Percentiles rank a stretch among this genome's conserved stretches.
phyloP scores from a whole-genome alignment of 1,140 invertebrate species.

The Drosophila sp. region DNA sequence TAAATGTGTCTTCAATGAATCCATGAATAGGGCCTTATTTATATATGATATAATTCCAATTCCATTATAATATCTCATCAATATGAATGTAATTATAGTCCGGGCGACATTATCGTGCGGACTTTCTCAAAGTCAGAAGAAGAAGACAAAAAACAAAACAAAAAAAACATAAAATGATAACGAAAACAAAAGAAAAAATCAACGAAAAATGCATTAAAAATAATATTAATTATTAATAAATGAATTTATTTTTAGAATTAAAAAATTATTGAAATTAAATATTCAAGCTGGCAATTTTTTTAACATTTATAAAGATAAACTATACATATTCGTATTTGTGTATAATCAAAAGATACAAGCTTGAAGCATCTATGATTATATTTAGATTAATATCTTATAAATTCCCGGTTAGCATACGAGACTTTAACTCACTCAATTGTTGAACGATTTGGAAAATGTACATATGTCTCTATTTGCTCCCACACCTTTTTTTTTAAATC shows the following conservation, averaged over 20 bases:
- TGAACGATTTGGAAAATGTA: too few relatives aligned
- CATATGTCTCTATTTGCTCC: too few relatives aligned
- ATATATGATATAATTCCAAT: constrained; percentile 30
- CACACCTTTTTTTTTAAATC: too few relatives aligned
- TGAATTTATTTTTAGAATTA: constrained; percentile 26
- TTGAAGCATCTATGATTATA: too few relatives aligned
- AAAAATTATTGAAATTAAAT: constrained; percentile 12
- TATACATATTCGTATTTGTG: too few relatives aligned
- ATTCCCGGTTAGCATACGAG: too few relatives aligned
- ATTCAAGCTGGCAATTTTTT: constrained; percentile 1
- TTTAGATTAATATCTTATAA: too few relatives aligned
- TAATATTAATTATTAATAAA: constrained; percentile 11
- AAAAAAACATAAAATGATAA: not conserved
- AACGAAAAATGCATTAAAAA: constrained; percentile 15
- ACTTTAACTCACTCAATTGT: too few relatives aligned
- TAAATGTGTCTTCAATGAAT: constrained; percentile 27
- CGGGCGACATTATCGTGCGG: not conserved
- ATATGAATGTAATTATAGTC: constrained; percentile 17
- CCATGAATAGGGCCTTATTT: constrained; percentile 31
- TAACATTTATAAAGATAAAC: not conserved
- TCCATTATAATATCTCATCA: constrained; percentile 35
- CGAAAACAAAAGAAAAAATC: not conserved
- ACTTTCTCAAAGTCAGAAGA: constrained; percentile 29
- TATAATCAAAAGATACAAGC: too few relatives aligned
- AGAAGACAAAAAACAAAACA: not conserved